A percentile compares a stretch with the other conserved stretches of the same genome.
Evolutionary conservation across 2,113 vertebrate species (phyloP).

Genomic region (Corythaixoides concolor): DNA sequence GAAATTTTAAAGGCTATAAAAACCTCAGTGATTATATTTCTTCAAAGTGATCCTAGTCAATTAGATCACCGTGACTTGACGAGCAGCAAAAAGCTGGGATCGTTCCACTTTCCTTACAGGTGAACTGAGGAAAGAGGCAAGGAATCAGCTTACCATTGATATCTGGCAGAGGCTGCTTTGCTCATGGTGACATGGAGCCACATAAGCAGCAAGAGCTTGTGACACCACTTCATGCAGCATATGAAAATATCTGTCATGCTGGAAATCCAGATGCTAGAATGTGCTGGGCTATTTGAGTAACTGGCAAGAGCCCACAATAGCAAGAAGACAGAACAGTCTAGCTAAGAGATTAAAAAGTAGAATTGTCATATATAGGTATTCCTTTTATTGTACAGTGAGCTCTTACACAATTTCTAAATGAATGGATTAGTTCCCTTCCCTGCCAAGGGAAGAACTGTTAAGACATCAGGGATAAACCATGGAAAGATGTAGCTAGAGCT

Average conservation of each 20-base stretch:
- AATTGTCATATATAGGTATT: not conserved
- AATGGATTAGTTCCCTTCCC: not conserved
- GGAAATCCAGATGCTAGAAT: not conserved
- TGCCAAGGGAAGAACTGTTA: not conserved
- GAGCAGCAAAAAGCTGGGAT: not conserved
- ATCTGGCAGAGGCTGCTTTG: not conserved
- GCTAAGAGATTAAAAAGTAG: not conserved
- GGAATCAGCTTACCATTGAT: not conserved
- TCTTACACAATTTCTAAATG: not conserved
- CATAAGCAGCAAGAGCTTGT: not conserved
- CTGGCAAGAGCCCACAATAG: not conserved
- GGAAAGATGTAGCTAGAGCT: not conserved
- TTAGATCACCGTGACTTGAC: not conserved
- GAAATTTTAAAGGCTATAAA: not conserved
- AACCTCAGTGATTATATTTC: not conserved
- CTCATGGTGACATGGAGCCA: not conserved
- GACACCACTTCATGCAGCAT: not conserved
- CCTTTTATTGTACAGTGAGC: not conserved
- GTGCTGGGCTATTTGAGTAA: not conserved
- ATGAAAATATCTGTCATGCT: not conserved
- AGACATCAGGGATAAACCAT: not conserved
- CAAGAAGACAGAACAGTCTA: not conserved
- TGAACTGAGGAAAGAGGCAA: not conserved
- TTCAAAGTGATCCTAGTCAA: not conserved
- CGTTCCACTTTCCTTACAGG: not conserved